phyloP scores from a whole-genome alignment of 2,888 invertebrate species.

The Electrophaes corylata region DNA sequence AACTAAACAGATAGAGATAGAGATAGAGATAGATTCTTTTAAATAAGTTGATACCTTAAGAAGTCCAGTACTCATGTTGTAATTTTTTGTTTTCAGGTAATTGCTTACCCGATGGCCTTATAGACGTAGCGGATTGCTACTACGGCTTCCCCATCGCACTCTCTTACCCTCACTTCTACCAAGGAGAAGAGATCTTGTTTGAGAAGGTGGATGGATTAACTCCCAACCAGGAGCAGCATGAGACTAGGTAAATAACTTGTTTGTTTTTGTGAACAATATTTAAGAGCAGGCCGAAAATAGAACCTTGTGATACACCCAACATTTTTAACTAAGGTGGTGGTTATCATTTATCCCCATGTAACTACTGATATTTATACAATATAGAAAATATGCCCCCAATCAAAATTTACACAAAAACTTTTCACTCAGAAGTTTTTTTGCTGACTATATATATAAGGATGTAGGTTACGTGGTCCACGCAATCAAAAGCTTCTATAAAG shows the following conservation, averaged over 20 bases:
- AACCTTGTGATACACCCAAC: background rate
- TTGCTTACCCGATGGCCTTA: constrained; percentile 89
- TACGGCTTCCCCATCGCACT: constrained; percentile 95
- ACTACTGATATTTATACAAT: too few relatives aligned
- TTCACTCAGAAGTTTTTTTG: too few relatives aligned
- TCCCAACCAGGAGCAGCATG: constrained; percentile 84
- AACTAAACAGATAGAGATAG: too few relatives aligned
- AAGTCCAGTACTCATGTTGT: too few relatives aligned
- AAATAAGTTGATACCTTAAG: too few relatives aligned
- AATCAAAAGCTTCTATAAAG: background rate
- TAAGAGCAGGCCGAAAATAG: background rate
- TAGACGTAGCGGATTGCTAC: constrained; percentile 94
- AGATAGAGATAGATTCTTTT: too few relatives aligned
- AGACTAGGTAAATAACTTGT: constrained; percentile 64
- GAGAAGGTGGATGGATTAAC: constrained; percentile 87
- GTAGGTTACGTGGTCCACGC: background rate
- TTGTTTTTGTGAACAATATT: background rate
- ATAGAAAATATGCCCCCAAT: too few relatives aligned
- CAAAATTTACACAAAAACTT: too few relatives aligned
- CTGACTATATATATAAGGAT: too few relatives aligned
- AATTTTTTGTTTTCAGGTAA: constrained; percentile 67
- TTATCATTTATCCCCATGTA: too few relatives aligned
- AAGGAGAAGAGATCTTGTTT: constrained; percentile 86
- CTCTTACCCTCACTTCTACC: constrained; percentile 94
- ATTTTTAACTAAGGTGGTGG: background rate